phyloP scores from a whole-genome alignment of 2,888 invertebrate genomes.

The Lasioglossum oenotherae region DNA sequence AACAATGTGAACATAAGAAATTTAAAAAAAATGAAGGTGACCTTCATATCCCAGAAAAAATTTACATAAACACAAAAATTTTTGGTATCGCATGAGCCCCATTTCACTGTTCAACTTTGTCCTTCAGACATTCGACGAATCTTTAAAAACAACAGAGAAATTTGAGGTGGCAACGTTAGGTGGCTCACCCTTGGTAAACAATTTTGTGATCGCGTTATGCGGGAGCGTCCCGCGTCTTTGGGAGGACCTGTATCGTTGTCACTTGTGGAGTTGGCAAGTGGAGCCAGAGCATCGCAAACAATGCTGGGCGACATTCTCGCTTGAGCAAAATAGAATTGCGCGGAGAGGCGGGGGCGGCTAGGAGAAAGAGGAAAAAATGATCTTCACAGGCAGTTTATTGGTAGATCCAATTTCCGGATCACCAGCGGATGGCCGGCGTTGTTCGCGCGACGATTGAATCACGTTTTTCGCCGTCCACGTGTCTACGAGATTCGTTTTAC shows the following conservation, averaged over 20 bases:
- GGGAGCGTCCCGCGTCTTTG: not conserved
- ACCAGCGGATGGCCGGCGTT: constrained; percentile 58
- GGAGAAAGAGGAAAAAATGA: constrained; percentile 57
- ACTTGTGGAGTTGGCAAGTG: not conserved
- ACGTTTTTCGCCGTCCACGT: constrained; percentile 61
- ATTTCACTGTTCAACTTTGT: too few relatives aligned
- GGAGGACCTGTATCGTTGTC: not conserved
- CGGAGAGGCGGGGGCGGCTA: constrained; percentile 15
- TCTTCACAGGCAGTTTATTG: constrained; percentile 69
- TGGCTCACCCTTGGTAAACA: too few relatives aligned
- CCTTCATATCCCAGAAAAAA: too few relatives aligned
- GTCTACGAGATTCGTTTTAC: constrained; percentile 67
- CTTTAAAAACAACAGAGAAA: too few relatives aligned
- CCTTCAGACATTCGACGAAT: too few relatives aligned
- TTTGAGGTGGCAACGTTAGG: too few relatives aligned
- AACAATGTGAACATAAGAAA: too few relatives aligned
- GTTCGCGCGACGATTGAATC: constrained; percentile 63
- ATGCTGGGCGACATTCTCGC: constrained; percentile 31
- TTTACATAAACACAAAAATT: too few relatives aligned
- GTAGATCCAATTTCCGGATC: constrained; percentile 70
- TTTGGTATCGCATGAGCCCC: too few relatives aligned
- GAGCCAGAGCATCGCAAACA: constrained; percentile 34
- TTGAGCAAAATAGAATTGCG: not conserved
- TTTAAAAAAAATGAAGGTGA: too few relatives aligned
- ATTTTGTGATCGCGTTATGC: too few relatives aligned